Base-by-base conservation (phyloP, 2,797 vertebrate species). In the Gastrophryne carolinensis region DNA sequence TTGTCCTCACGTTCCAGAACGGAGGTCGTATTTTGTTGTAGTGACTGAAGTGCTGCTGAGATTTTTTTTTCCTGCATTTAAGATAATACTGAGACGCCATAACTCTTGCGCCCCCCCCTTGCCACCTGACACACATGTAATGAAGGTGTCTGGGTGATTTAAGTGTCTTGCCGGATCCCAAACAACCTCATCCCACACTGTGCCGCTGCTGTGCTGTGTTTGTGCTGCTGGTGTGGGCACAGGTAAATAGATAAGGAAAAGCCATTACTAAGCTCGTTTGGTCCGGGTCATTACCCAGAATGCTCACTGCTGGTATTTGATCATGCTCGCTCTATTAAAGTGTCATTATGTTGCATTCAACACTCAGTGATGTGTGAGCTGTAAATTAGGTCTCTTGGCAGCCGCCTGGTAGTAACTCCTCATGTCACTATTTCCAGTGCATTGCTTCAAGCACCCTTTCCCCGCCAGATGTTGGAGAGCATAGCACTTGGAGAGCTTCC, bases 321-420 rank as follows among this genome's bases (percentile, higher is more conserved):
- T 85, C 81, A 84, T 83, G 49, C 3, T 86, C 23, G 29, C 81
- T 85, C 80, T 85, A 79, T 84, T 86, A 87, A 87, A 82, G 81
- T 81, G 37, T 30, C 71, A 73, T 87, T 86, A 82, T 81, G 80
- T 84, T 81, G 71, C 57, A 80, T 83, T 79, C 81, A 82, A 74
- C 69, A 52, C 77, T 84, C 34, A 62, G 82, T 85, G 84, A 67
- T 79, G 80, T 82, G 73, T 82, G 75, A 85, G 58, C 41, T 77
- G 80, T 84, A 84, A 82, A 82, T 83, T 65, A 83, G 62, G 53
- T 52, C 21, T 44, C 37, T 81, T 82, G 82, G 81, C 60, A 86
- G 79, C 80, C 80, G 79, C 80, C 80, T 81, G 79, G 70, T 57
- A 58, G 37, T 72, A 72, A 78, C 60, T 72, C 57, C 54, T 77